phyloP scores from a whole-genome alignment of 2,888 invertebrate genomes.

The Nomada goodeniana region DNA sequence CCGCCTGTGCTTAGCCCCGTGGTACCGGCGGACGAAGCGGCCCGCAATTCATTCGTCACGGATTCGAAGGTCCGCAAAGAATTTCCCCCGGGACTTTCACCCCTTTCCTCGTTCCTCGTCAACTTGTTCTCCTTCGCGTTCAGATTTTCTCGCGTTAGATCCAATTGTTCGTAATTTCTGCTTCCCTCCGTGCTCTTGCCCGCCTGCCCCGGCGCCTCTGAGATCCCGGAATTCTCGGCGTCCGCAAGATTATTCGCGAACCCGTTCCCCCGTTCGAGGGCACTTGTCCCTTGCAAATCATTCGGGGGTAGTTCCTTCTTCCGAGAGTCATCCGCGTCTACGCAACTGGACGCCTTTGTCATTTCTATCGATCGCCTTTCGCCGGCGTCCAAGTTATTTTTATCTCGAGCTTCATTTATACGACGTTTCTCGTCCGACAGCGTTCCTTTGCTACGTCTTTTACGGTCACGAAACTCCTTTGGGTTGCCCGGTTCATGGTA shows the following conservation, averaged over 20 bases:
- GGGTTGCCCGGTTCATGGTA: slow-evolving; percentile 44
- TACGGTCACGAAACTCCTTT: slow-evolving; percentile 38
- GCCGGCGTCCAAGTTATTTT: background rate
- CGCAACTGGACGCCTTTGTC: background rate
- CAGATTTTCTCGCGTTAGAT: slow-evolving; percentile 20
- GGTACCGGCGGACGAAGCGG: slow-evolving; percentile 21
- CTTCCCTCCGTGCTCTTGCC: background rate
- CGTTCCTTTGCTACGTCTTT: slow-evolving; percentile 56
- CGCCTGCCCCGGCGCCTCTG: background rate
- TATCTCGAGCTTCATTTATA: slow-evolving; percentile 2
- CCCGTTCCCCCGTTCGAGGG: background rate
- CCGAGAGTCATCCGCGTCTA: background rate
- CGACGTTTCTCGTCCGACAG: slow-evolving; percentile 27
- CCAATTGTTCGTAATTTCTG: slow-evolving; percentile 25
- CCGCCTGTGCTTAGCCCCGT: slow-evolving; percentile 1
- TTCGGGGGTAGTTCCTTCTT: background rate
- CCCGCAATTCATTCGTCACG: slow-evolving; percentile 47
- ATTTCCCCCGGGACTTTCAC: slow-evolving; percentile 50
- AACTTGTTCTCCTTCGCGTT: slow-evolving; percentile 20
- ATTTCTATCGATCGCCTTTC: slow-evolving; percentile 1
- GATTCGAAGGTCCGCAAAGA: slow-evolving; percentile 36
- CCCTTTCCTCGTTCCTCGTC: slow-evolving; percentile 18
- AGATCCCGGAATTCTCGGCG: background rate
- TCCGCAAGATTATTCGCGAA: background rate
- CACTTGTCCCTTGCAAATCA: background rate